Conservation (phyloP, 2,113 vertebrate genomes). For the Panurus biarmicus region DNA sequence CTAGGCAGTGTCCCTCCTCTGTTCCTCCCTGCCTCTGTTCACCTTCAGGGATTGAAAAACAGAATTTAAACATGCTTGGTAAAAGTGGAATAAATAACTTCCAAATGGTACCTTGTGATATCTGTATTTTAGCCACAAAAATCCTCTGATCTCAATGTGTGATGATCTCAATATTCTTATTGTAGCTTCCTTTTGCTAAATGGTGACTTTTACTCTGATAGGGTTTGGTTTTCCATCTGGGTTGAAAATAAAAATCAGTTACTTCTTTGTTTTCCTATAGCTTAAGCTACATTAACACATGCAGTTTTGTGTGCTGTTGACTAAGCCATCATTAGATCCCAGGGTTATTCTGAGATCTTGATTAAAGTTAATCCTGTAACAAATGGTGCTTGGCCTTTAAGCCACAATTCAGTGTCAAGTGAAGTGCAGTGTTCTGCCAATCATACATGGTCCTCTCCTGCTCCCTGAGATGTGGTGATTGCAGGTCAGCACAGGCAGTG, state of each 20-base stretch:
- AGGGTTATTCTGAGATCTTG: background rate
- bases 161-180: background rate
- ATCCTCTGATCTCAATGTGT: background rate
- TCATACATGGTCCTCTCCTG: background rate
- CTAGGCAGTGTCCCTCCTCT: background rate
- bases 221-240: background rate
- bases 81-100: background rate
- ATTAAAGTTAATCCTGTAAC: background rate
- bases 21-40: background rate
- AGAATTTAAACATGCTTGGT: background rate
- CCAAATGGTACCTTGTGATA: accelerated
- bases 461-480: background rate
- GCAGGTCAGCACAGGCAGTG: background rate
- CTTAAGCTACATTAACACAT: background rate
- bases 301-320: background rate
- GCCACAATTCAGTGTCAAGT: background rate
- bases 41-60: background rate
- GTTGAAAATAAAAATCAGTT: background rate
- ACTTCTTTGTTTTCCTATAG: background rate
- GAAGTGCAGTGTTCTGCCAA: background rate
- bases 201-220: background rate
- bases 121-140: background rate
- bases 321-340: background rate
- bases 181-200: background rate
- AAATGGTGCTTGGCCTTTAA: background rate